Base-by-base conservation (phyloP, 2,113 vertebrate genomes). In the Crotalus tigris region DNA sequence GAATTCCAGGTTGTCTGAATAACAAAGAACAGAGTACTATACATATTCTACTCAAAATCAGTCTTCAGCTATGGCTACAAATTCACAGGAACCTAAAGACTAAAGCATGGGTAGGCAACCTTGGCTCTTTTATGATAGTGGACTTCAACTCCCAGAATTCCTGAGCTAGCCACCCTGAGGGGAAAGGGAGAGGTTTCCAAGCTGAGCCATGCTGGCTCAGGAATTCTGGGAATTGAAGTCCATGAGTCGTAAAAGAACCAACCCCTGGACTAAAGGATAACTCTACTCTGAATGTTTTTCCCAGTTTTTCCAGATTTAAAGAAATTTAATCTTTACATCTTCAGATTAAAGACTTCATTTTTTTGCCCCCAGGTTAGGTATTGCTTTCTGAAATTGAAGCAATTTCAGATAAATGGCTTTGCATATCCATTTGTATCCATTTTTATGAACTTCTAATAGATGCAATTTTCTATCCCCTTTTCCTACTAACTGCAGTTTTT, bases 291-390 rank as follows among this genome's bases (percentile, higher is more conserved):
- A 75, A 75, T 33, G n/a, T 75, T 75, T 75, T 17, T 2, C 5
- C 15, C 33, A 39, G 6, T 15, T 9, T 39, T 49, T 75, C n/a
- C n/a, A 75, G 15, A 17, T 75, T 39, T 39, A 75, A 75, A 75
- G 69, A 81, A 39, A 15, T 81, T 81, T 81, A 81, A 81, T 81
- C 33, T 81, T 81, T 81, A 81, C 69, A 81, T 81, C 33, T 81
- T 39, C 69, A 81, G 69, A 81, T 81, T 39, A 81, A 69, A 69
- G 29, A 29, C 61, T n/a, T n/a, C 12, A 7, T 39, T 39, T 15
- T 1, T 1, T 7, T 0, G 21, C 57, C 1, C n/a, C n/a, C 5
- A 81, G 33, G 33, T 81, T 19, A 33, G 2, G 5, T 19, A 39
- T 39, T 2, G 1, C 15, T 81, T 81, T 81, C 2, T 81, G 69